Evolutionary conservation across 1,140 invertebrate species (phyloP).

Genomic region (Brachionus asplanchnoidis): DNA sequence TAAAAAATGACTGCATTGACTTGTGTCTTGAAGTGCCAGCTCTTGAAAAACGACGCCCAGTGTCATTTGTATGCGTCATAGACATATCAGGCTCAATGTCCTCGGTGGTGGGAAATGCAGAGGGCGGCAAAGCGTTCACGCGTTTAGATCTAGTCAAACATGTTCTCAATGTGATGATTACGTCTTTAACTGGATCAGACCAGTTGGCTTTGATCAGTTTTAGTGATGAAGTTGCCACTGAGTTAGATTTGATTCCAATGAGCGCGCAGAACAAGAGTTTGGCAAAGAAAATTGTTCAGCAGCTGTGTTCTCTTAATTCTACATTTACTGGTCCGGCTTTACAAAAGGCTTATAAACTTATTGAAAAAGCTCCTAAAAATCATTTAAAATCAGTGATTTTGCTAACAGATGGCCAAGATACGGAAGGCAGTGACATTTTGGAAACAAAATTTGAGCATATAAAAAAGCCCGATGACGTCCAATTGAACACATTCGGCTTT

Average conservation of each 20-base stretch:
- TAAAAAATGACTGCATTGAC: background rate
- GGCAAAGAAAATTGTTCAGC: background rate
- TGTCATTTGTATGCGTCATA: conserved; percentile 30
- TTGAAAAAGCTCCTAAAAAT: conserved; percentile 18
- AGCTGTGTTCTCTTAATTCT: background rate
- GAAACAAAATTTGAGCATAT: conserved; percentile 3
- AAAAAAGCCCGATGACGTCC: conserved; percentile 16
- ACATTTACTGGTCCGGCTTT: conserved; percentile 27
- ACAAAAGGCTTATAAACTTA: background rate
- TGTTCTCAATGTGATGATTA: conserved; percentile 26
- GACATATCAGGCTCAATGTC: conserved; percentile 39
- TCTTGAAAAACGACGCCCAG: background rate
- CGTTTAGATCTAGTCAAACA: conserved; percentile 37
- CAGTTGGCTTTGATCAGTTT: background rate
- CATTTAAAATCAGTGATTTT: conserved; percentile 13
- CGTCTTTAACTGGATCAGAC: background rate
- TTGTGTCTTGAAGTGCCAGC: background rate
- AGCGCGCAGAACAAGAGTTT: background rate
- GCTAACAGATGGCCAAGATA: conserved; percentile 26
- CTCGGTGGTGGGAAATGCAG: background rate
- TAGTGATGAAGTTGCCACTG: background rate
- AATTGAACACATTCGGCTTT: conserved; percentile 38
- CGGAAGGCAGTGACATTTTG: conserved; percentile 11
- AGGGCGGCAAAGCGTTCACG: background rate
- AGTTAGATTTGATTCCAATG: background rate